These are phyloP conservation scores for Diadophis punctatus DNA, from an alignment of 2,113 vertebrate species.

Conservation along the genomic window DNA sequence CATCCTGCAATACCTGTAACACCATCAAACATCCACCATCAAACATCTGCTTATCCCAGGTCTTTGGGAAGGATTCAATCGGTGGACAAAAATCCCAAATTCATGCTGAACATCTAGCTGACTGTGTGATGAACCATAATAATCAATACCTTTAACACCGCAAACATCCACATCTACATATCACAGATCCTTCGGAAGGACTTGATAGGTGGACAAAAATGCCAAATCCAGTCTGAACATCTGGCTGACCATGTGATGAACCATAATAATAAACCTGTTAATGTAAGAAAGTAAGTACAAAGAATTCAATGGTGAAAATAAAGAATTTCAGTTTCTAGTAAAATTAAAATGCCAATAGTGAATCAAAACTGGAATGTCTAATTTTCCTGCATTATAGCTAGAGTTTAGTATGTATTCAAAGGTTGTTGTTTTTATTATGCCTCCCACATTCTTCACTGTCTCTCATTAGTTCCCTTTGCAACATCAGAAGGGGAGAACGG, in stretches of 20 bases:
- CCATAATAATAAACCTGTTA: background rate
- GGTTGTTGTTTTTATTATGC: background rate
- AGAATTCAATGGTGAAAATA: background rate
- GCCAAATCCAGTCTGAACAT: background rate
- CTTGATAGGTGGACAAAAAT: background rate
- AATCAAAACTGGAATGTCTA: background rate
- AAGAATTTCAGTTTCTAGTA: background rate
- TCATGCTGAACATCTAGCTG: background rate
- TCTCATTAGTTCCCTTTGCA: conserved; percentile 58
- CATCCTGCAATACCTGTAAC: background rate
- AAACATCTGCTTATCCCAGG: background rate
- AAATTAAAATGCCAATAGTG: background rate
- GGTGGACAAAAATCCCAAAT: background rate
- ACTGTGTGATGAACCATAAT: background rate
- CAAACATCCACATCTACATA: background rate
- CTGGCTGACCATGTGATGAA: background rate
- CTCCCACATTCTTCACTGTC: conserved; percentile 12
- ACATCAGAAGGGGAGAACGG: background rate
- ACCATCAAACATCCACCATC: background rate
- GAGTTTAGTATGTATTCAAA: conserved; percentile 6
- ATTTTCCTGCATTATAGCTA: background rate
- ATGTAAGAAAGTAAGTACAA: background rate
- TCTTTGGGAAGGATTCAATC: background rate
- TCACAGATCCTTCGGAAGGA: background rate
- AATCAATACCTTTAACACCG: background rate